Percentiles rank a stretch among this genome's conserved stretches.
Conservation (phyloP, 1,140 invertebrate species). For the Papilio glaucus region DNA sequence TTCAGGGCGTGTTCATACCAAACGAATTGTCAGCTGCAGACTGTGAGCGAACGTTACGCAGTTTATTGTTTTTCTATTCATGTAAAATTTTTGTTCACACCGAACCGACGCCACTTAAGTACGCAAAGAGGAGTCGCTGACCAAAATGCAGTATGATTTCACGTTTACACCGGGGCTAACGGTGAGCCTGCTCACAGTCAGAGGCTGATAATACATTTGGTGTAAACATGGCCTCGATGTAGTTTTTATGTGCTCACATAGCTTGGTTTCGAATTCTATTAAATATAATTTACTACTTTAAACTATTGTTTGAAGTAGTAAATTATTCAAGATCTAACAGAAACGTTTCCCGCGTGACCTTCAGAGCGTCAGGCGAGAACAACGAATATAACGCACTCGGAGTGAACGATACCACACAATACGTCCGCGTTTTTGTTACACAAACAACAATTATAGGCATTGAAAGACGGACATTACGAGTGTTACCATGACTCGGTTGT, state of each 20-base stretch:
- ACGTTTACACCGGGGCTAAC: no score
- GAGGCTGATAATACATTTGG: no score
- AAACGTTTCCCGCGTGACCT: conserved; percentile 1
- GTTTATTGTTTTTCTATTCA: no score
- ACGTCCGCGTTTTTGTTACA: conserved; percentile 26
- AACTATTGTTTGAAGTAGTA: conserved; percentile 13
- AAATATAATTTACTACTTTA: conserved; percentile 22
- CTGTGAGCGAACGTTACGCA: no score
- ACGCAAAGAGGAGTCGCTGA: no score
- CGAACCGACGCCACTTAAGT: no score
- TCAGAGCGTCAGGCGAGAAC: not conserved
- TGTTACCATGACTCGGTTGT: not conserved
- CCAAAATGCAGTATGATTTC: no score
- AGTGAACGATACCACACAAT: not conserved
- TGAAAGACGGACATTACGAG: not conserved
- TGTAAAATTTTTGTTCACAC: no score
- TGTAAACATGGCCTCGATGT: no score
- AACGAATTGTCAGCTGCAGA: no score
- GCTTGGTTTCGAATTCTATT: conserved; percentile 5
- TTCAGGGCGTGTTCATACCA: no score
- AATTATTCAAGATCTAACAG: conserved; percentile 19
- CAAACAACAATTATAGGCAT: conserved; percentile 29
- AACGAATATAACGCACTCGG: not conserved
- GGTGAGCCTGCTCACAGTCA: no score
- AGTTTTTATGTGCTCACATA: not conserved